These are phyloP conservation scores for Agriotes lineatus DNA, from an alignment of 2,888 invertebrate genomes.

Conservation along the genomic window DNA sequence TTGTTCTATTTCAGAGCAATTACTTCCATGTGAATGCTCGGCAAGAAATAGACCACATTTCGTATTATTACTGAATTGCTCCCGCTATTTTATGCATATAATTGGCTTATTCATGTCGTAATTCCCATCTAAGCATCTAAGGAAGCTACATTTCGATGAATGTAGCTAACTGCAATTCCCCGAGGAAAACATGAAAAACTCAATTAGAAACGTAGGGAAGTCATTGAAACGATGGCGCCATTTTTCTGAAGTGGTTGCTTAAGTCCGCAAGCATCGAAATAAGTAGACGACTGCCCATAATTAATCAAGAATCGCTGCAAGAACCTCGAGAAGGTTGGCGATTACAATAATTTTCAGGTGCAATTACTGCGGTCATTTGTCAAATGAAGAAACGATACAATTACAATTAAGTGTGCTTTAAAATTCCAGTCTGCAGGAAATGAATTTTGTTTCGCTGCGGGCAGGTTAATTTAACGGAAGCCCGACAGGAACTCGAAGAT, in stretches of 20 bases:
- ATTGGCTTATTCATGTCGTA: constrained; percentile 25
- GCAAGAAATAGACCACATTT: neutral
- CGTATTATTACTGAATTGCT: constrained; percentile 25
- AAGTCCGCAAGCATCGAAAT: neutral
- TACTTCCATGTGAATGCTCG: neutral
- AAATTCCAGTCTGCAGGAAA: constrained; percentile 27
- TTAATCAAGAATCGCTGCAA: constrained; percentile 28
- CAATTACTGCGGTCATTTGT: constrained; percentile 15
- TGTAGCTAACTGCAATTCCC: constrained; percentile 20
- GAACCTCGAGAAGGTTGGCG: constrained; percentile 23
- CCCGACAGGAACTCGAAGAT: neutral
- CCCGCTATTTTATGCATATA: constrained; percentile 19
- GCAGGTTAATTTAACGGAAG: constrained; percentile 26
- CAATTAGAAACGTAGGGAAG: neutral
- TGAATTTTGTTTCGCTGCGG: constrained; percentile 20
- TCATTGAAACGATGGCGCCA: neutral
- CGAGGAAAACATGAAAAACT: neutral
- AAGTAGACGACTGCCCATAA: constrained; percentile 16
- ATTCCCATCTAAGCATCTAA: constrained; percentile 8
- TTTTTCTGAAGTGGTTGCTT: neutral
- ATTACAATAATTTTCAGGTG: constrained; percentile 20
- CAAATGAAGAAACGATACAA: constrained; percentile 20
- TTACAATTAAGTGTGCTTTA: constrained; percentile 23
- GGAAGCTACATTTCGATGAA: too few species aligned
- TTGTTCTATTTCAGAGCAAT: neutral